Conservation (phyloP, 2,888 invertebrate species). For the Amiota communis region DNA sequence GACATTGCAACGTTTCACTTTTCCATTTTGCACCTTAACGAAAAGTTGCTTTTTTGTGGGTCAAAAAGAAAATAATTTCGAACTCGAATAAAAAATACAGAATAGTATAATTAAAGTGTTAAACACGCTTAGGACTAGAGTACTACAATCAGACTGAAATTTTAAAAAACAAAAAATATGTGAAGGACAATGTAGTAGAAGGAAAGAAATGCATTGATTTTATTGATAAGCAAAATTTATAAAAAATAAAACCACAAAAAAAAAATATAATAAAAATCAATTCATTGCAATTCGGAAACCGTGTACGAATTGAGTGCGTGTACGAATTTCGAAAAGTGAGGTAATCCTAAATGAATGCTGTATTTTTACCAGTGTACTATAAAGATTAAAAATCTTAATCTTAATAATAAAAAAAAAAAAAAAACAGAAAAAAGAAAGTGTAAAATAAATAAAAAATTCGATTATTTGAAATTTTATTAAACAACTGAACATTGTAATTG, state of each 20-base stretch:
- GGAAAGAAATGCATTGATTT: slow-evolving; percentile 27
- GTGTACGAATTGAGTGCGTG: slow-evolving; percentile 56
- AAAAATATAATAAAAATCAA: slow-evolving; percentile 37
- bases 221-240: no score
- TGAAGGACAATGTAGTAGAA: slow-evolving; percentile 60
- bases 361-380: slow-evolving; percentile 22
- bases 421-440: neutral
- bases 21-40: slow-evolving; percentile 29
- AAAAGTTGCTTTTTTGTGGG: slow-evolving; percentile 32
- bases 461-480: neutral
- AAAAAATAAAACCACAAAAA: slow-evolving; percentile 30
- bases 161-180: slow-evolving; percentile 54
- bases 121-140: slow-evolving; percentile 59
- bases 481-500: neutral
- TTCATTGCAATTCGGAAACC: slow-evolving; percentile 48
- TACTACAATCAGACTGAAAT: slow-evolving; percentile 46
- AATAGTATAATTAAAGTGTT: slow-evolving; percentile 48
- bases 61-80: slow-evolving; percentile 14
- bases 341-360: slow-evolving; percentile 43
- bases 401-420: slow-evolving; percentile 38
- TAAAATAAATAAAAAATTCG: neutral
- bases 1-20: slow-evolving; percentile 34
- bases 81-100: slow-evolving; percentile 44
- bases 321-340: slow-evolving; percentile 64
- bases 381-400: neutral